phyloP scores from a whole-genome alignment of 2,797 vertebrate species.

The Coluber constrictor region DNA sequence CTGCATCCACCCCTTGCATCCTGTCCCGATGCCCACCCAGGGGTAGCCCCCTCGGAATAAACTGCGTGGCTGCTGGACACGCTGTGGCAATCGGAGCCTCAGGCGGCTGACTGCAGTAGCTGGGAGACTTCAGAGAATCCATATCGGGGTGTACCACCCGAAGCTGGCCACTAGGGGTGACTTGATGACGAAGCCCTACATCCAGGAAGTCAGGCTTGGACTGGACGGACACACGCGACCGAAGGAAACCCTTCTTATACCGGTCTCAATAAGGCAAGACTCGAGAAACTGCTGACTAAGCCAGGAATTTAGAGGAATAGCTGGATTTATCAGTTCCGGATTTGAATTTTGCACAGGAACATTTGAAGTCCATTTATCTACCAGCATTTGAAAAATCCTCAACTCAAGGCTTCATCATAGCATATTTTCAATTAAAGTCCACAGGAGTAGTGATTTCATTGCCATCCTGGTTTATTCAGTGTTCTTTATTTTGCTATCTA shows the following conservation, averaged over 20 bases:
- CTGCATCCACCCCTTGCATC: neutral
- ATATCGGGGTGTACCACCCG: neutral
- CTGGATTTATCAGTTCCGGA: neutral
- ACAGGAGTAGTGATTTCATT: neutral
- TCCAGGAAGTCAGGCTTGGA: neutral
- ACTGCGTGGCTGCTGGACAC: neutral
- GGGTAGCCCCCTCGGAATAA: neutral
- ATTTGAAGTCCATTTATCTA: neutral
- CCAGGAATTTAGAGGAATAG: neutral
- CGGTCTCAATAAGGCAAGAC: neutral
- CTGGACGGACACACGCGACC: neutral
- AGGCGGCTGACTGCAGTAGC: neutral
- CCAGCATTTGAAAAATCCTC: neutral
- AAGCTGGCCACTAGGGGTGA: neutral
- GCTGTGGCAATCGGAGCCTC: neutral
- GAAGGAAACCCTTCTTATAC: neutral
- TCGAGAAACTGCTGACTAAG: neutral
- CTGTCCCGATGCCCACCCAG: neutral
- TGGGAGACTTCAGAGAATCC: neutral
- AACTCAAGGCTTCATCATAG: neutral
- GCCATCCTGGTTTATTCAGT: neutral
- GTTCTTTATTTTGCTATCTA: neutral
- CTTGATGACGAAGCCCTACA: neutral
- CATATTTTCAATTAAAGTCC: neutral
- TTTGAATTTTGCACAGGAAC: neutral